Evolutionary conservation across 1,140 invertebrate species (phyloP).

Genomic region (Elysia chlorotica): DNA sequence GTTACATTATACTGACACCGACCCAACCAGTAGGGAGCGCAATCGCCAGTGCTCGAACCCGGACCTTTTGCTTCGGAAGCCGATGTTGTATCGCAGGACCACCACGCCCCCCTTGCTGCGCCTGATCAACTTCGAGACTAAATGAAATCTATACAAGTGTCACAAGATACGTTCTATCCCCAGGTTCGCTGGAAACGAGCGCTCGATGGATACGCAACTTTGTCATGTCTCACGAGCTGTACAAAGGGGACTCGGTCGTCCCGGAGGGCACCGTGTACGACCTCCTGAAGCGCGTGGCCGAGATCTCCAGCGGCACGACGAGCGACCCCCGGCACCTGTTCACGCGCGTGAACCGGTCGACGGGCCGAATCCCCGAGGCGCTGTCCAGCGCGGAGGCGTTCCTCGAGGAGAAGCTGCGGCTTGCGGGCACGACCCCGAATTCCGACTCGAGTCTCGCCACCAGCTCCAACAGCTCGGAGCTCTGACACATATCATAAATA

Average conservation of each 20-base stretch:
- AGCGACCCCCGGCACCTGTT: constrained; percentile 30
- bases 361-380: constrained; percentile 42
- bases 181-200: constrained; percentile 54
- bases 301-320: constrained; percentile 30
- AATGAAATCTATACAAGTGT: not conserved
- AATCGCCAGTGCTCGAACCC: no score
- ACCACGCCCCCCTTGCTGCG: not conserved
- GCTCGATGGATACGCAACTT: constrained; percentile 88
- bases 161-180: constrained; percentile 6
- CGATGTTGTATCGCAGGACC: no score
- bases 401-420: constrained; percentile 41
- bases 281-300: constrained; percentile 71
- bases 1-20: no score
- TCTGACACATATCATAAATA: no score
- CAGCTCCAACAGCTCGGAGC: no score
- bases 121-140: not conserved
- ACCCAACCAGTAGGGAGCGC: no score
- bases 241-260: constrained; percentile 88
- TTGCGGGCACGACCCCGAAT: no score
- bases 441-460: no score
- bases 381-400: constrained; percentile 39
- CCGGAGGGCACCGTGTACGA: constrained; percentile 92
- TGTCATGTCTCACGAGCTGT: constrained; percentile 85
- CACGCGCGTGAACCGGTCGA: constrained; percentile 31
- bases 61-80: no score